A percentile compares a stretch with the other conserved stretches of the same genome.
Conservation (phyloP, 2,797 vertebrate species). For the Mus minutoides region DNA sequence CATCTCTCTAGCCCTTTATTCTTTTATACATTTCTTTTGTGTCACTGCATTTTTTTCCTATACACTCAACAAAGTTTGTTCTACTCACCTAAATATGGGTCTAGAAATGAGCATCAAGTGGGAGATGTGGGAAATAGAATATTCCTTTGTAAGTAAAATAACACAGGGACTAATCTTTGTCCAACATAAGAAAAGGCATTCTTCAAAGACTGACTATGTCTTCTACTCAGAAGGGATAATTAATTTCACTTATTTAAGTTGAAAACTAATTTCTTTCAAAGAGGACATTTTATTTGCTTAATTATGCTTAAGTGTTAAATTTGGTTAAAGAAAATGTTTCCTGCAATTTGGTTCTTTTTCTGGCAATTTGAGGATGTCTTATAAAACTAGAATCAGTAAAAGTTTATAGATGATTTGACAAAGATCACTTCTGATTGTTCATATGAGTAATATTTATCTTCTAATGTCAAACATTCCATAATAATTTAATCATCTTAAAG, state of each 20-base stretch:
- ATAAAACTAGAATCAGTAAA: slow-evolving; percentile 68
- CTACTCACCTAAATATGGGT: background rate
- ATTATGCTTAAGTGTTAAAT: slow-evolving; percentile 84
- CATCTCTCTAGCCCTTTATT: background rate
- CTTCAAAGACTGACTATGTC: slow-evolving; percentile 75
- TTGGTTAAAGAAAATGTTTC: slow-evolving; percentile 81
- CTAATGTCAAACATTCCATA: slow-evolving; percentile 43
- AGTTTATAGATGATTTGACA: slow-evolving; percentile 73
- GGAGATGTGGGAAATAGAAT: background rate
- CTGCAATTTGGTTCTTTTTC: slow-evolving; percentile 55
- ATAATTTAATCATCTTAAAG: slow-evolving; percentile 46
- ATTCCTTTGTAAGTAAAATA: slow-evolving; percentile 58
- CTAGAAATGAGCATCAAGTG: background rate
- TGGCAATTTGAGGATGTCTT: slow-evolving; percentile 45
- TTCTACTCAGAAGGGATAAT: slow-evolving; percentile 82
- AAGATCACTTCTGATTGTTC: slow-evolving; percentile 59
- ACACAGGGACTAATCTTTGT: slow-evolving; percentile 69
- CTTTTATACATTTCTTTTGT: background rate
- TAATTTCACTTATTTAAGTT: slow-evolving; percentile 85
- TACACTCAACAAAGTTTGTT: background rate
- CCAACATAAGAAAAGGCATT: slow-evolving; percentile 69
- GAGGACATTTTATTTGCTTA: slow-evolving; percentile 85
- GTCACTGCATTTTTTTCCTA: background rate
- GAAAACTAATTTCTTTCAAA: slow-evolving; percentile 84
- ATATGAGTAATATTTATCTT: slow-evolving; percentile 57